phyloP scores from a whole-genome alignment of 2,888 invertebrate species.

The Pocota personata region DNA sequence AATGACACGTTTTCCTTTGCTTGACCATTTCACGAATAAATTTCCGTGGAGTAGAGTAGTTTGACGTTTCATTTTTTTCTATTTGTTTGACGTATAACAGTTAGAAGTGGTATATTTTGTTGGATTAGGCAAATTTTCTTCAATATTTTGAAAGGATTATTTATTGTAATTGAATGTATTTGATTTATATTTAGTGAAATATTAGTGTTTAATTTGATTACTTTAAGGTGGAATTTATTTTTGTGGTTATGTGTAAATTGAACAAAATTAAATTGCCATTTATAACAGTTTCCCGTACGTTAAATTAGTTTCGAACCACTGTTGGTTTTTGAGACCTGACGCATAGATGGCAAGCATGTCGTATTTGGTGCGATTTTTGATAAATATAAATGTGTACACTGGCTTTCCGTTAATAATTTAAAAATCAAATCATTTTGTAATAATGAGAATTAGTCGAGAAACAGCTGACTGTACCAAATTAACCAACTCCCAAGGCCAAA shows the following conservation, averaged over 20 bases:
- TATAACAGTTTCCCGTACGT: constrained; percentile 1
- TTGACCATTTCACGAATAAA: constrained; percentile 71
- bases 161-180: background rate
- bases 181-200: background rate
- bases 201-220: background rate
- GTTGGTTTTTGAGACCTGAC: background rate
- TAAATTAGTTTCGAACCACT: background rate
- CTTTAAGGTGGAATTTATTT: background rate
- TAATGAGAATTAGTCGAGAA: no score
- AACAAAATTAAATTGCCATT: background rate
- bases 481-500: no score
- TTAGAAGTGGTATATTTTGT: constrained; percentile 15
- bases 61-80: constrained; percentile 48
- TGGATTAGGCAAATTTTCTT: background rate
- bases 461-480: no score
- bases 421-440: no score
- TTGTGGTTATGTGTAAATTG: constrained; percentile 27
- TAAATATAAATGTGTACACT: no score
- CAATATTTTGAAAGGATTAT: background rate
- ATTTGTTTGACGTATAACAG: constrained; percentile 56
- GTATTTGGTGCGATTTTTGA: background rate
- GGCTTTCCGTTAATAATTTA: no score
- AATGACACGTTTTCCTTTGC: constrained; percentile 65
- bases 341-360: background rate
- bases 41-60: constrained; percentile 11